Base-by-base conservation (phyloP, 2,888 invertebrate genomes). In the Euplexia lucipara region DNA sequence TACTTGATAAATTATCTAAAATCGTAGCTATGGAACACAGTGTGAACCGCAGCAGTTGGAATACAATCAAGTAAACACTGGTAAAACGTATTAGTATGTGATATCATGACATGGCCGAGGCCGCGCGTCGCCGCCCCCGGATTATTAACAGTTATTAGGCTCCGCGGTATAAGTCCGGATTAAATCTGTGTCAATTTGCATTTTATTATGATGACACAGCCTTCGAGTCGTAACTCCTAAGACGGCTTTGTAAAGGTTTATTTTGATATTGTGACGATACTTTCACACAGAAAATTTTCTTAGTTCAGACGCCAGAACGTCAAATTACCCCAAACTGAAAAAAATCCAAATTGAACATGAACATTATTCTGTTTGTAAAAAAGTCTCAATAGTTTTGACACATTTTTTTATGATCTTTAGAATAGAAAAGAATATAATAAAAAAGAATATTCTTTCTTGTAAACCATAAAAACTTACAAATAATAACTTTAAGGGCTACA, bases 151-250 rank as follows among this genome's bases (percentile, higher is more conserved):
- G 91, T 91, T 92, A 93, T 91, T 89, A 90, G 86, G 84, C 89
- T 92, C 88, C 87, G 86, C 88, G 88, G 88, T 85, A 88, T 92
- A 92, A 92, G 87, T 88, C 89, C 87, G 90, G 93, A 93, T 93
- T 93, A 94, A 92, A 93, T 92, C 90, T 87, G 88, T 90, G 90
- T 89, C 92, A 91, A 94, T 94, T 94, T 94, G 91, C 93, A 94
- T 94, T 94, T 93, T 93, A 91, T 92, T 92, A 94, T 90, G 87
- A 91, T 88, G 90, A 88, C 87, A 90, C 83, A 87, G 85, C 89
- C 89, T 89, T 90, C 89, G 86, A 89, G 89, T 89, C 84, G 88
- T 85, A 87, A 90, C 91, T 91, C 89, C 88, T 91, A 92, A 89
- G 86, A 87, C 87, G 88, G 89, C 84, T 91, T 90, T 88, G 86